phyloP scores from a whole-genome alignment of 2,113 vertebrate species.

The Cathartes aura region DNA sequence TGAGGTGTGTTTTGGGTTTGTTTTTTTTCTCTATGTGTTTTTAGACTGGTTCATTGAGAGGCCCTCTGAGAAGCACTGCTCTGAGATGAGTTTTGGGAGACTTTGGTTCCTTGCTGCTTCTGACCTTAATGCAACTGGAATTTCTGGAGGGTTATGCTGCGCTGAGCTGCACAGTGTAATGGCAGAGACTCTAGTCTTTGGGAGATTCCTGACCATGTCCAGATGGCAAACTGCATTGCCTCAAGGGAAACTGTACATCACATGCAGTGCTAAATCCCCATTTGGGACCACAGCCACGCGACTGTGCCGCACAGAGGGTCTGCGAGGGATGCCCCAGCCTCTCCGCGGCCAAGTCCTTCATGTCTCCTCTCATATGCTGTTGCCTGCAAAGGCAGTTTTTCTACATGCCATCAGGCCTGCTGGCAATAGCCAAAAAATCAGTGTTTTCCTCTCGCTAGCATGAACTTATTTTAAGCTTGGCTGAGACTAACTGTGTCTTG shows the following conservation, averaged over 20 bases:
- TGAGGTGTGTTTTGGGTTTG: neutral
- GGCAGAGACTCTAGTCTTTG: neutral
- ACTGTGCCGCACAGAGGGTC: neutral
- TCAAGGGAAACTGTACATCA: fast-evolving
- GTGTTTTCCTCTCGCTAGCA: neutral
- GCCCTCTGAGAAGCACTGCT: neutral
- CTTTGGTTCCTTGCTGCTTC: neutral
- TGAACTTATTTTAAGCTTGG: conserved; percentile 4
- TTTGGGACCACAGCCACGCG: fast-evolving
- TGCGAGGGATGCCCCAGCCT: neutral
- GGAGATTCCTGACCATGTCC: neutral
- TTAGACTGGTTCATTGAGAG: neutral
- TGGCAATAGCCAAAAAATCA: neutral
- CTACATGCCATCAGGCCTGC: neutral
- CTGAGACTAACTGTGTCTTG: neutral
- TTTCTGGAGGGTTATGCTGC: neutral
- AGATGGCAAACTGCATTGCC: neutral
- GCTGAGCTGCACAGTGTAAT: neutral
- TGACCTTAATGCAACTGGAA: neutral
- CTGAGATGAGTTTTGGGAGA: neutral
- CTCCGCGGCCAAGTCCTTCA: neutral
- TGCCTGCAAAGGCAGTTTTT: neutral
- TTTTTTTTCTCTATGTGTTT: neutral
- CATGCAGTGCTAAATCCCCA: fast-evolving
- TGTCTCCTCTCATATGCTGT: neutral